A percentile compares a stretch with the other conserved stretches of the same genome.
phyloP scores from a whole-genome alignment of 2,797 vertebrate genomes.

The Hippopotamyrus pictus region DNA sequence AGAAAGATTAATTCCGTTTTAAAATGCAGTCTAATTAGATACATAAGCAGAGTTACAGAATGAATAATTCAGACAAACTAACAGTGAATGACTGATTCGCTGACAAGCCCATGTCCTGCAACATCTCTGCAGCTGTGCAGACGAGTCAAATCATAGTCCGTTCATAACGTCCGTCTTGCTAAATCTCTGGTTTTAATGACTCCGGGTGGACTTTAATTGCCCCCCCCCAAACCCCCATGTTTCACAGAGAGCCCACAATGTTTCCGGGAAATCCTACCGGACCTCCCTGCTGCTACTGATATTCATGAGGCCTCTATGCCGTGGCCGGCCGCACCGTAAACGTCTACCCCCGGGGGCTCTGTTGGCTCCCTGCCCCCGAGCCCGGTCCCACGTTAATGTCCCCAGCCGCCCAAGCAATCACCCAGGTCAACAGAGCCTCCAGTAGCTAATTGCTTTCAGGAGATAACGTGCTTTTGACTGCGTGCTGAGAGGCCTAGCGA shows the following conservation, averaged over 20 bases:
- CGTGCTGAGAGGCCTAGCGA: slow-evolving; percentile 47
- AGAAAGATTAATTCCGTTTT: background rate
- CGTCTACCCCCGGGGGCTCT: slow-evolving; percentile 33
- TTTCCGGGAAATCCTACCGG: slow-evolving; percentile 31
- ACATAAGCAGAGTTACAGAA: slow-evolving; percentile 15
- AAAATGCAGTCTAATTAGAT: background rate
- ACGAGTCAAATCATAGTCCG: background rate
- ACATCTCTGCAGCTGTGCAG: background rate
- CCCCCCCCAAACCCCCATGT: background rate
- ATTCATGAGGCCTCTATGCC: slow-evolving; percentile 32
- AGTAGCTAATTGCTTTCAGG: slow-evolving; percentile 65
- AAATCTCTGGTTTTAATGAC: slow-evolving; percentile 11
- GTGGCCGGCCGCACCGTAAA: slow-evolving; percentile 15
- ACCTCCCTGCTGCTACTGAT: slow-evolving; percentile 28
- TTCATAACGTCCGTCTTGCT: background rate
- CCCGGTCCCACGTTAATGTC: slow-evolving; percentile 52
- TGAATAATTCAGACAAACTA: slow-evolving; percentile 13
- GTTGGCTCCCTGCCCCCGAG: slow-evolving; percentile 41
- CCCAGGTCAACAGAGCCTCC: slow-evolving; percentile 58
- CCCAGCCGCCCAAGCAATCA: slow-evolving; percentile 57
- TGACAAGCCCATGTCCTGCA: background rate
- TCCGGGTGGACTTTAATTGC: slow-evolving; percentile 20
- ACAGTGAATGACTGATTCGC: background rate
- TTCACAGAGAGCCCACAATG: background rate
- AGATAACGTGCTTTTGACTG: slow-evolving; percentile 64